These are phyloP conservation scores for Callaeas wilsoni DNA, from an alignment of 2,113 vertebrate species.

Conservation along the genomic window DNA sequence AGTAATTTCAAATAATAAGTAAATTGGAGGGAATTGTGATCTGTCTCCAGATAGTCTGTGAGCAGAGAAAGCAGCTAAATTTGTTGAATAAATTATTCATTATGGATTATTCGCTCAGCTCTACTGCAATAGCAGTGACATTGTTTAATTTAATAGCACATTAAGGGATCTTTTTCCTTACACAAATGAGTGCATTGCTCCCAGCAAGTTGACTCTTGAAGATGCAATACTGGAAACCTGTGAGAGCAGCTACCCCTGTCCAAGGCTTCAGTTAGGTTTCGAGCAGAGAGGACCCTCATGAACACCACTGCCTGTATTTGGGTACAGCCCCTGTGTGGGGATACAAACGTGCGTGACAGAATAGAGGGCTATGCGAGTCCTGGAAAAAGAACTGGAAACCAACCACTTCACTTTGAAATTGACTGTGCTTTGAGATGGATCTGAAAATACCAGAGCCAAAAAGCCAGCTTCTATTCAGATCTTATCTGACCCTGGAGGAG, in stretches of 20 bases:
- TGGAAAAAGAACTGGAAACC: neutral
- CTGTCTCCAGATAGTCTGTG: conserved; percentile 69
- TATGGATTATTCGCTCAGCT: conserved; percentile 69
- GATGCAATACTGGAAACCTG: conserved; percentile 30
- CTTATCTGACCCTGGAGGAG: neutral
- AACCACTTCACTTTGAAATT: neutral
- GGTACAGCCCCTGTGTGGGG: neutral
- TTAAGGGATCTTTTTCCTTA: conserved; percentile 66
- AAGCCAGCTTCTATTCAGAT: neutral
- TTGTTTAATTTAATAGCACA: conserved; percentile 71
- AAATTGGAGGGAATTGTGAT: conserved; percentile 70
- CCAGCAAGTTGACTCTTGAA: conserved; percentile 60
- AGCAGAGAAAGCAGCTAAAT: conserved; percentile 70
- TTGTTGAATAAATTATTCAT: conserved; percentile 72
- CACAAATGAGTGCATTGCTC: conserved; percentile 65
- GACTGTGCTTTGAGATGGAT: neutral
- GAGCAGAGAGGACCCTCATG: neutral
- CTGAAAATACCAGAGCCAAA: neutral
- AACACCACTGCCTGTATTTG: neutral
- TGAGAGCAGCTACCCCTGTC: conserved; percentile 1
- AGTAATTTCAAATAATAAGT: conserved; percentile 71
- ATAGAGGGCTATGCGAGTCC: neutral
- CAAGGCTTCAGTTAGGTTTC: neutral
- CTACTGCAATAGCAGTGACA: conserved; percentile 65
- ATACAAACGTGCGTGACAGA: neutral